Percentiles rank a stretch among this genome's conserved stretches.
Conservation (phyloP, 2,888 invertebrate species). For the Ophioninae sp. region DNA sequence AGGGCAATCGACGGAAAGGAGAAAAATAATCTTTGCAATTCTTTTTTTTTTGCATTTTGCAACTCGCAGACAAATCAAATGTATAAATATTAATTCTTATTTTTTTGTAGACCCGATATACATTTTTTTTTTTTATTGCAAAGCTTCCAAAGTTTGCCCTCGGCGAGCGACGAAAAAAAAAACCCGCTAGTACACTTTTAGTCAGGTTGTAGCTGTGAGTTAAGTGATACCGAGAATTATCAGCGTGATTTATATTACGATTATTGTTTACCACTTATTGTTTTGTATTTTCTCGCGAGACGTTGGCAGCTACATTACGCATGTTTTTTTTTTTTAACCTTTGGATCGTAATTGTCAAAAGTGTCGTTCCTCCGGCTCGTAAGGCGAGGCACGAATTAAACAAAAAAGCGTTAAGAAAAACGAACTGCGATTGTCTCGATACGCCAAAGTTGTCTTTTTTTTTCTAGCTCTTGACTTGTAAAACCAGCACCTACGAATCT, state of each 20-base stretch:
- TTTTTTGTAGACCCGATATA: neutral
- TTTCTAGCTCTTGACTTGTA: conserved; percentile 30
- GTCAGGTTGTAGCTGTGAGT: conserved; percentile 50
- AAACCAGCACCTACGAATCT: conserved; percentile 30
- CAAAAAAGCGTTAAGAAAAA: neutral
- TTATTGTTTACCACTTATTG: conserved; percentile 28
- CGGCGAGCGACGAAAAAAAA: conserved; percentile 3
- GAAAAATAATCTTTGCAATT: neutral
- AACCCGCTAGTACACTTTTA: conserved; percentile 19
- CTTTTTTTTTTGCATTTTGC: conserved; percentile 11
- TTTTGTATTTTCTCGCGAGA: conserved; percentile 13
- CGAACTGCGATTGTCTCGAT: conserved; percentile 38
- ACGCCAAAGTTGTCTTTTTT: conserved; percentile 35
- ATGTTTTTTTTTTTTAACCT: conserved; percentile 5
- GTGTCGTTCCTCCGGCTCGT: neutral
- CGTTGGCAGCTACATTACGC: conserved; percentile 45
- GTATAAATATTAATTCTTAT: conserved; percentile 2
- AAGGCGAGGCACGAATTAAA: conserved; percentile 10
- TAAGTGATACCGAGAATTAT: conserved; percentile 29
- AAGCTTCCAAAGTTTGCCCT: neutral
- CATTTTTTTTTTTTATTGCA: neutral
- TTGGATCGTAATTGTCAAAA: no score
- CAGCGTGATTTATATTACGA: conserved; percentile 33
- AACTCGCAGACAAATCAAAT: neutral
- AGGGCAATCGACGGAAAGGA: neutral